phyloP scores from a whole-genome alignment of 2,888 invertebrate genomes.

The Drosophila aldrichi region DNA sequence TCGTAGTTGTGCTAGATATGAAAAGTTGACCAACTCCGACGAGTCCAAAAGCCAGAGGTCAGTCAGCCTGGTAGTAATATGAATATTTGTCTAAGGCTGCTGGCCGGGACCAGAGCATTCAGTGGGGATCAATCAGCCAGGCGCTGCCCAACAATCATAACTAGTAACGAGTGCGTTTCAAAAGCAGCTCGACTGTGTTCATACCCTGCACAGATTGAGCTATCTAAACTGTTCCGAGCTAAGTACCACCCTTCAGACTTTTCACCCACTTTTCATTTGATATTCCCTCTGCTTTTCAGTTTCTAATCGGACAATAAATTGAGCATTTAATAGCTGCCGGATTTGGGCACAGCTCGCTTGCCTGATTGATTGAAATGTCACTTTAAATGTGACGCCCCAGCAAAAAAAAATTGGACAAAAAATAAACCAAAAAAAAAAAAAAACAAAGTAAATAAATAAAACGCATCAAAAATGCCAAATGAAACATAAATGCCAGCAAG shows the following conservation, averaged over 20 bases:
- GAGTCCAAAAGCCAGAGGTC: constrained; percentile 42
- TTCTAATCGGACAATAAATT: constrained; percentile 55
- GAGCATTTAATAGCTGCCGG: constrained; percentile 43
- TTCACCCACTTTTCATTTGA: neutral
- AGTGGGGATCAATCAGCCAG: constrained; percentile 46
- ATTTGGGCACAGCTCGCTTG: constrained; percentile 11
- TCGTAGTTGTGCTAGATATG: constrained; percentile 69
- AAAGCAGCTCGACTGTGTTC: neutral
- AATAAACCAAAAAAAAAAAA: constrained; percentile 37
- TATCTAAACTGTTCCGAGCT: no score
- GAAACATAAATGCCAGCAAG: constrained; percentile 73
- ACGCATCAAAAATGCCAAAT: constrained; percentile 76
- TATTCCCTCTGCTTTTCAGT: neutral
- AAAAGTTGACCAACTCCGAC: constrained; percentile 55
- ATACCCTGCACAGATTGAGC: constrained; percentile 4
- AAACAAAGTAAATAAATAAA: constrained; percentile 35
- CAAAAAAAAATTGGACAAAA: constrained; percentile 37
- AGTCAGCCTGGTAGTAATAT: constrained; percentile 39
- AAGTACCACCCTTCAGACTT: neutral
- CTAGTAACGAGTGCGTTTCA: neutral
- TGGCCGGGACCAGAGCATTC: constrained; percentile 28
- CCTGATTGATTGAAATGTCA: constrained; percentile 84
- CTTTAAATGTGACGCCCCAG: constrained; percentile 71
- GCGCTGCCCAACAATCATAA: constrained; percentile 32
- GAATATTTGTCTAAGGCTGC: constrained; percentile 40